Base-by-base conservation (phyloP, 2,888 invertebrate species). In the Pseudococcus jackbeardsleyi region DNA sequence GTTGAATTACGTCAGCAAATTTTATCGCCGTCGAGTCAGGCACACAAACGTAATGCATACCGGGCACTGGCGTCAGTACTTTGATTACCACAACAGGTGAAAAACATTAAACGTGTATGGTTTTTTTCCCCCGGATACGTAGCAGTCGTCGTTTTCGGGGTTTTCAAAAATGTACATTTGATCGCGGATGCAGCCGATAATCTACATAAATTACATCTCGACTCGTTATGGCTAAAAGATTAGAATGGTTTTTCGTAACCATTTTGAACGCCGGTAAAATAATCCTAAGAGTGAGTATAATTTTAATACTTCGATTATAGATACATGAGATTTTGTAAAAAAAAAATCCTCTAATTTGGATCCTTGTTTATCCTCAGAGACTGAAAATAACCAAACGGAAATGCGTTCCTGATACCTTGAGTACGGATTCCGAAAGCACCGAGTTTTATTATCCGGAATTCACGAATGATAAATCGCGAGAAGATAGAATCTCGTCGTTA, bases 181-280 rank as follows among this genome's bases (percentile, higher is more conserved):
- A 54, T 17, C 5, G 12, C 17, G 59, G 59, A 59, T 19, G n/a
- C 59, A 19, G 59, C n/a, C 59, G 19, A 1, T 33, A 33, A 33
- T 33, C 3, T 33, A 33, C 26, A 33, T 33, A 1, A 33, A 33
- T 33, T 2, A 33, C 26, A 33, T 1, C 26, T 33, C 26, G 82
- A 46, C 11, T 6, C 22, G 84, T 19, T 50, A 85, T 86, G 86
- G 86, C 86, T 72, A 86, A 46, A 26, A 39, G 26, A 86, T 72
- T 86, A 2, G 86, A 86, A 72, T 86, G 86, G 86, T 86, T 86
- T 42, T 68, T 86, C n/a, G 48, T 86, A 22, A 86, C 42, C 42
- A 86, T 86, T 17, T 19, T 68, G 46, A 86, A 86, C 26, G 86
- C 68, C 42, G 86, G 86, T 15, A 86, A 86, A 72, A 72, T 68